Percentiles rank a stretch among this genome's conserved stretches.
These are phyloP conservation scores for Drosophila oshimai DNA, from an alignment of 1,140 invertebrate genomes.

Conservation along the genomic window DNA sequence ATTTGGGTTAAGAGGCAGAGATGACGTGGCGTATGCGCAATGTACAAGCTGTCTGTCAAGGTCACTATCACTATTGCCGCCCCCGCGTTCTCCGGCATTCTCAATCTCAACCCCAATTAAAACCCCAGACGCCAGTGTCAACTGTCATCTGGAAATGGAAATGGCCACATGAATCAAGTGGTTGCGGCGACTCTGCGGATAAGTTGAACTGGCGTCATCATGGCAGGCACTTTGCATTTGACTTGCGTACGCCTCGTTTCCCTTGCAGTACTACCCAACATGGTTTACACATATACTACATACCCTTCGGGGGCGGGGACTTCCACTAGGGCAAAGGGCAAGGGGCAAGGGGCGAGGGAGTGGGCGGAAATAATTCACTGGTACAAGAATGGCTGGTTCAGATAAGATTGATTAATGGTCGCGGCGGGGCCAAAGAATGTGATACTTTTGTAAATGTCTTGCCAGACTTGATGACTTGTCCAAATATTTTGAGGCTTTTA, in stretches of 20 bases:
- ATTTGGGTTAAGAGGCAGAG: constrained; percentile 18
- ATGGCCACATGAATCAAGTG: constrained; percentile 42
- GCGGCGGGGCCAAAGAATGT: background rate
- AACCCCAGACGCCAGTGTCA: constrained; percentile 36
- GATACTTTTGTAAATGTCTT: background rate
- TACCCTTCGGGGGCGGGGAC: background rate
- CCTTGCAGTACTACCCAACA: background rate
- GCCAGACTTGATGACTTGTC: background rate
- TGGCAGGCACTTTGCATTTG: constrained; percentile 43
- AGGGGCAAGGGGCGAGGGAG: no score
- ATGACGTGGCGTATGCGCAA: constrained; percentile 56
- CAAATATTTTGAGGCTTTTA: background rate
- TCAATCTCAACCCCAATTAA: constrained; percentile 32
- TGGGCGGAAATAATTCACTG: constrained; percentile 10
- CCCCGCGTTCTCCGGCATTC: background rate
- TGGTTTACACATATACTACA: background rate
- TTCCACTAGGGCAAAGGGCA: background rate
- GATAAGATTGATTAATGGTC: constrained; percentile 34
- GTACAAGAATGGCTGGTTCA: constrained; percentile 6
- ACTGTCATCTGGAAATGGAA: constrained; percentile 17
- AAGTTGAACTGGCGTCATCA: constrained; percentile 45
- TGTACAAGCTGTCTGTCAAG: constrained; percentile 51
- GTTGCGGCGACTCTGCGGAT: constrained; percentile 10
- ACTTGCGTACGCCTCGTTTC: constrained; percentile 22
- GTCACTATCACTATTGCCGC: constrained; percentile 3